These are phyloP conservation scores for Menidia menidia DNA, from an alignment of 2,797 vertebrate species.

Conservation along the genomic window DNA sequence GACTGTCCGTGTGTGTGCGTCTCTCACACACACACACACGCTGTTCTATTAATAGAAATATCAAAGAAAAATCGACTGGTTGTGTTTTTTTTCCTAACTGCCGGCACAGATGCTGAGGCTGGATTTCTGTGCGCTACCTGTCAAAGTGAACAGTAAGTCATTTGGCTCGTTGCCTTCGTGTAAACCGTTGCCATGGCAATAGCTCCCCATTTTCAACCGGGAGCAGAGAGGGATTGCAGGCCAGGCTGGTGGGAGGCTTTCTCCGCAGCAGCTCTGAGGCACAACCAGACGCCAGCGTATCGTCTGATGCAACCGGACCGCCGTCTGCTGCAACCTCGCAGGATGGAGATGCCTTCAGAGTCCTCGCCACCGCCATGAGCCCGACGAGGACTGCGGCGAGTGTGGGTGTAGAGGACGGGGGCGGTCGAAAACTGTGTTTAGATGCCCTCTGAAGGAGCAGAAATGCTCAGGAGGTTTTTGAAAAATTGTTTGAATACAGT, in stretches of 20 bases:
- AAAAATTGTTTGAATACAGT: too few relatives aligned
- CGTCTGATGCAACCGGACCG: constrained; percentile 52
- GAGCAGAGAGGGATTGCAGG: constrained; percentile 19
- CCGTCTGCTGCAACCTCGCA: constrained; percentile 32
- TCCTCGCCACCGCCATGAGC: neutral
- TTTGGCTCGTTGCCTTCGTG: constrained; percentile 63
- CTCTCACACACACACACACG: constrained; percentile 1
- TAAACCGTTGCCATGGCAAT: constrained; percentile 76
- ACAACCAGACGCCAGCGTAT: neutral
- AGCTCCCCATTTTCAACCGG: constrained; percentile 23
- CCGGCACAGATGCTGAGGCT: neutral
- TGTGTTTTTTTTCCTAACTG: neutral
- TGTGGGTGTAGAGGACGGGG: too few relatives aligned
- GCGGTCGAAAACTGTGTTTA: too few relatives aligned
- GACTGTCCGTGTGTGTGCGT: neutral
- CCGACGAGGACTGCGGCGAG: neutral
- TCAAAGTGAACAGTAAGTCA: constrained; percentile 40
- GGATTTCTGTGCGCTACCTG: constrained; percentile 39
- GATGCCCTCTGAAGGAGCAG: too few relatives aligned
- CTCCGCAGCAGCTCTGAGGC: constrained; percentile 18
- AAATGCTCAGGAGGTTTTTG: too few relatives aligned
- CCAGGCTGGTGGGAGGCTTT: constrained; percentile 48
- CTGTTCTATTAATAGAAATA: constrained; percentile 46
- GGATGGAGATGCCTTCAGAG: neutral
- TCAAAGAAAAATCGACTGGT: neutral